These are phyloP conservation scores for Pteropus alecto DNA, from an alignment of 2,113 vertebrate genomes.

Conservation along the genomic window DNA sequence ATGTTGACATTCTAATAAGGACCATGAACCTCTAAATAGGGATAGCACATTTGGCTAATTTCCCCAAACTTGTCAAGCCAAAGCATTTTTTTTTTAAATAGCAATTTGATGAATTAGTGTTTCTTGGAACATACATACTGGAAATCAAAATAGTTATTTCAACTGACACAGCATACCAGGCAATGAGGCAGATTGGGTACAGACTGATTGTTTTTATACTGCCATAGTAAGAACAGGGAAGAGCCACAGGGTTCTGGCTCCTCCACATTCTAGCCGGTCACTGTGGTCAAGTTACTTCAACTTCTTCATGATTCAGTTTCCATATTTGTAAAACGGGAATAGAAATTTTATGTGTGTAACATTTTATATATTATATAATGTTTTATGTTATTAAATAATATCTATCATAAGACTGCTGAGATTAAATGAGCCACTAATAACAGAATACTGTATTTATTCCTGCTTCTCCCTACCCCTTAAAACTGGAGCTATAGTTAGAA, in stretches of 20 bases:
- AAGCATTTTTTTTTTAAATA: not conserved
- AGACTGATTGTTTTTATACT: not conserved
- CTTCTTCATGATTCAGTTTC: not conserved
- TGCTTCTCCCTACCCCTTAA: not conserved
- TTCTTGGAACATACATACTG: not conserved
- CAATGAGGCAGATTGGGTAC: not conserved
- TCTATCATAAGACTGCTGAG: not conserved
- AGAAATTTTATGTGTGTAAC: not conserved
- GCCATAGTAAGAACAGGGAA: not conserved
- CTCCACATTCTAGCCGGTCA: not conserved
- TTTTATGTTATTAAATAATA: not conserved
- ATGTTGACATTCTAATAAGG: not conserved
- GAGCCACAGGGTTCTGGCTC: not conserved
- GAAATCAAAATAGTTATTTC: not conserved
- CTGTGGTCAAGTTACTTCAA: not conserved
- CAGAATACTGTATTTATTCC: not conserved
- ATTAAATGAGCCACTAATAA: not conserved
- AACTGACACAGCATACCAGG: not conserved
- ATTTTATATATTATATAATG: not conserved
- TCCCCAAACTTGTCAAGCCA: not conserved
- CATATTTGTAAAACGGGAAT: not conserved
- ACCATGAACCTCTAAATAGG: not conserved
- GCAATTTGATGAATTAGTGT: not conserved
- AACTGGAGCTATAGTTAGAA: conserved; percentile 25
- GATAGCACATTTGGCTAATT: not conserved